Evolutionary conservation across 2,113 vertebrate species (phyloP), one percentile per base, ranked within the genome.

Genomic region (Zosterops japonicus): DNA sequence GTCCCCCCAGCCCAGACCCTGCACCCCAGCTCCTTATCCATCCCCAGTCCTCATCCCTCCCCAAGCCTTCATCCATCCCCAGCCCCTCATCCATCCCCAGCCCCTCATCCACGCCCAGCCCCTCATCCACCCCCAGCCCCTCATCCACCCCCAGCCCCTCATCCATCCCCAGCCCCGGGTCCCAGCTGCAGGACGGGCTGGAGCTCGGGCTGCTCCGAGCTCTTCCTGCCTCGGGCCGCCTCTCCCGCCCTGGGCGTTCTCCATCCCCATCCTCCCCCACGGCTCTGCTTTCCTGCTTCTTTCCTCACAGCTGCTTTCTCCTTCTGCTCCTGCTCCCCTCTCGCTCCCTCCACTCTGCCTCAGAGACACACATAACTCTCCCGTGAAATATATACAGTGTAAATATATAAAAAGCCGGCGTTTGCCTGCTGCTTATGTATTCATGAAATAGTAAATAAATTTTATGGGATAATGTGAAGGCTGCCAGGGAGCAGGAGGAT

Each of bases 371-470:
- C 97, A 98, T 98, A 98, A 98, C 98, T 98, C 98, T 98, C 98
- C 97, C 95, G 96, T 98, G 98, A 98, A 98, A 98, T 98, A 98
- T 98, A 98, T 98, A 97, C 98, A 98, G 98, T 98, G 98, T 98
- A 98, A 98, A 98, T 98, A 98, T 98, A 98, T 98, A 98, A 98
- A 98, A 98, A 98, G 97, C 97, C 96, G 83, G 97, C 97, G 97
- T 98, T 98, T 98, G 97, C 98, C 98, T 98, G 97, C 98, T 98
- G 98, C 98, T 98, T 98, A 98, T 98, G 98, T 98, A 98, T 98
- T 98, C 98, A 98, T 98, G 98, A 98, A 98, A 98, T 98, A 98
- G 98, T 98, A 98, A 98, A 98, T 98, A 98, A 98, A 98, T 98
- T 98, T 98, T 98, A 98, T 98, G 98, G 98, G 98, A 98, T 98